These are phyloP conservation scores for Micrasema minimum DNA, from an alignment of 1,140 invertebrate species.

Conservation along the genomic window DNA sequence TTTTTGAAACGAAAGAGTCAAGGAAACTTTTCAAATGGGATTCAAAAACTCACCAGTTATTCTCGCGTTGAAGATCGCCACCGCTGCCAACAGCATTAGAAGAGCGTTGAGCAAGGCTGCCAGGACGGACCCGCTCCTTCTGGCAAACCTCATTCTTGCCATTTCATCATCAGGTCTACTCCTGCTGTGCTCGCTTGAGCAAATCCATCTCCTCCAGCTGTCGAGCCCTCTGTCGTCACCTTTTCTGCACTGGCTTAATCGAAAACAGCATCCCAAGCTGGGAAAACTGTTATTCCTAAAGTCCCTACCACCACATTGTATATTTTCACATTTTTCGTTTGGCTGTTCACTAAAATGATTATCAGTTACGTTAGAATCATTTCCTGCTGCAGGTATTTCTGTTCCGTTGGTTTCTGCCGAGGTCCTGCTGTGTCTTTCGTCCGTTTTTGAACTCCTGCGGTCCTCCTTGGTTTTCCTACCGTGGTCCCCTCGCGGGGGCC, in stretches of 20 bases:
- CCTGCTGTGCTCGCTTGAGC: conserved; percentile 6
- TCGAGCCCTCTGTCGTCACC: conserved; percentile 8
- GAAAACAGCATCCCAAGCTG: conserved; percentile 20
- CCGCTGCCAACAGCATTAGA: conserved; percentile 7
- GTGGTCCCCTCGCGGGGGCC: conserved; percentile 15
- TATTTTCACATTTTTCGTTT: neutral
- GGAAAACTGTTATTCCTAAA: conserved; percentile 5
- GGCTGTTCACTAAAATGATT: neutral
- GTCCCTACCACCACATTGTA: neutral
- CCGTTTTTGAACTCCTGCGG: neutral
- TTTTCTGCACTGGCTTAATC: conserved; percentile 13
- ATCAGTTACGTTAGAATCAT: neutral
- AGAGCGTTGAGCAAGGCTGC: conserved; percentile 8
- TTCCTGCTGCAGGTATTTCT: conserved; percentile 1
- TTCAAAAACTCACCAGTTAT: conserved; percentile 17
- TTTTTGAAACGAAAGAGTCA: no score
- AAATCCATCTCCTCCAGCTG: conserved; percentile 33
- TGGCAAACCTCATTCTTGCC: conserved; percentile 3
- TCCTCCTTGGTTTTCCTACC: neutral
- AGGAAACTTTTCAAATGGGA: no score
- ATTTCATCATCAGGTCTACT: conserved; percentile 1
- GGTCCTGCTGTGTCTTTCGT: no score
- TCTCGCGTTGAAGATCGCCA: conserved; percentile 4
- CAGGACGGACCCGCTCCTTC: conserved; percentile 12
- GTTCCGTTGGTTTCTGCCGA: conserved; percentile 1